Conservation (phyloP, 1,140 invertebrate species). For the Belonocnema kinseyi region DNA sequence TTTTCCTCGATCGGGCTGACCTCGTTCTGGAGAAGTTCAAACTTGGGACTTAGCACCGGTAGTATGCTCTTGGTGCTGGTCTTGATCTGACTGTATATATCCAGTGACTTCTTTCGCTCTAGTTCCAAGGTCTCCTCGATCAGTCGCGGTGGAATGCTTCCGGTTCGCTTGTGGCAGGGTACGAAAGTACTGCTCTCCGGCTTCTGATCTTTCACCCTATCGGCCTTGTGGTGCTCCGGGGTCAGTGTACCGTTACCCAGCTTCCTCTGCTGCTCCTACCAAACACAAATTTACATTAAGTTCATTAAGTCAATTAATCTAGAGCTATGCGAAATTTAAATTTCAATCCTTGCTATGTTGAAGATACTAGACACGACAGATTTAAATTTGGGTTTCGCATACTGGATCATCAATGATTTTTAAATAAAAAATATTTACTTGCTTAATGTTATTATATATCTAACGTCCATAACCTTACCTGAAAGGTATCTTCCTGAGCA, state of each 20-base stretch:
- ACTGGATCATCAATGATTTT: too few relatives aligned
- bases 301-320: not conserved
- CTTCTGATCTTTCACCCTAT: slow-evolving; percentile 41
- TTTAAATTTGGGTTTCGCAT: too few relatives aligned
- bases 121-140: slow-evolving; percentile 67
- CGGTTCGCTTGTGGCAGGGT: slow-evolving; percentile 66
- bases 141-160: slow-evolving; percentile 69
- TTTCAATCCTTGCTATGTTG: too few relatives aligned
- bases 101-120: slow-evolving; percentile 68
- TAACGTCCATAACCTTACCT: slow-evolving; percentile 2
- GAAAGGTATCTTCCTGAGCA: slow-evolving; percentile 69
- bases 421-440: not conserved
- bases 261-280: slow-evolving; percentile 70
- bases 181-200: slow-evolving; percentile 63
- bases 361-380: too few relatives aligned
- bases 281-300: slow-evolving; percentile 2
- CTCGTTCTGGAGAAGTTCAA: slow-evolving; percentile 72
- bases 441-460: not conserved
- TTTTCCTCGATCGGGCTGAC: slow-evolving; percentile 73
- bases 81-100: slow-evolving; percentile 73
- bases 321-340: too few relatives aligned
- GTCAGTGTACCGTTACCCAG: slow-evolving; percentile 70
- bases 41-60: slow-evolving; percentile 68
- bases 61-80: slow-evolving; percentile 70
- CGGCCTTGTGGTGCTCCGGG: slow-evolving; percentile 59